Conservation (phyloP, 1,140 invertebrate species). For the Cydia strobilella region DNA sequence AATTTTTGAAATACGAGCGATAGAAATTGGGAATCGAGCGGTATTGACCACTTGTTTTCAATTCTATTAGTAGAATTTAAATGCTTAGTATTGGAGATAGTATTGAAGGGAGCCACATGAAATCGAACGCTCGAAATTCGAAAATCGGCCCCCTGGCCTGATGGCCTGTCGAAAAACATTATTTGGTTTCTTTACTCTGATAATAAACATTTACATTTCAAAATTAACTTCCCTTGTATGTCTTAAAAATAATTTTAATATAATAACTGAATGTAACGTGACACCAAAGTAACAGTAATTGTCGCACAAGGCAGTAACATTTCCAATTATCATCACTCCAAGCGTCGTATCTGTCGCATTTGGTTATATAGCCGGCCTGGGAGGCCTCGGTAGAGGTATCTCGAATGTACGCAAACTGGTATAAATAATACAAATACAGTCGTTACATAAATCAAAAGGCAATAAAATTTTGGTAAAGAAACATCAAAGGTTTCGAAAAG, state of each 20-base stretch:
- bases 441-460: slow-evolving; percentile 14
- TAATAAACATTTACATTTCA: not conserved
- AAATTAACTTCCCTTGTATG: not conserved
- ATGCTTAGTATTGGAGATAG: no score
- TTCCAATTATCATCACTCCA: not conserved
- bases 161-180: no score
- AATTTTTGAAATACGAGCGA: no score
- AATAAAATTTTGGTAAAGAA: slow-evolving; percentile 8
- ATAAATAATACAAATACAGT: slow-evolving; percentile 1
- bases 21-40: no score
- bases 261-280: not conserved
- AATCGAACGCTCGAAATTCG: no score
- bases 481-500: not conserved
- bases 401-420: slow-evolving; percentile 6
- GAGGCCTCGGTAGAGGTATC: not conserved
- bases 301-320: slow-evolving; percentile 2
- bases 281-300: slow-evolving; percentile 1
- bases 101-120: no score
- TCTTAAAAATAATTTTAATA: not conserved
- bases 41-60: no score
- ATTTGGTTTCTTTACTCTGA: no score
- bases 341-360: not conserved
- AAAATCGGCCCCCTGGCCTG: no score
- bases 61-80: no score
- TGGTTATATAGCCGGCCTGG: not conserved